phyloP scores from a whole-genome alignment of 2,888 invertebrate species.

The Dorcus parallelipipedus region DNA sequence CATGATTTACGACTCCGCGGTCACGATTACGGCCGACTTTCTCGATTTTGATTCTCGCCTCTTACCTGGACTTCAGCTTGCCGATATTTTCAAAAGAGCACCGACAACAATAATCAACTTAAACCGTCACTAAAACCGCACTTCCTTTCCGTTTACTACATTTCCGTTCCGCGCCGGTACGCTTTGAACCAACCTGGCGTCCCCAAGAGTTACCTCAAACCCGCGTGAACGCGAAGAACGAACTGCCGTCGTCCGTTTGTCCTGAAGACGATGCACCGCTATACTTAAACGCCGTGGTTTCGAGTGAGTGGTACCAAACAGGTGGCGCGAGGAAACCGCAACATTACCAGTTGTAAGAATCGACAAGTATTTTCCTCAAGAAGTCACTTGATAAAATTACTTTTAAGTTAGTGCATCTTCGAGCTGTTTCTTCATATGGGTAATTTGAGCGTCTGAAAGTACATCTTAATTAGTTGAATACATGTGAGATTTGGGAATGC shows the following conservation, averaged over 20 bases:
- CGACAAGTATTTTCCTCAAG: too few species aligned
- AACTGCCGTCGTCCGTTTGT: conserved; percentile 16
- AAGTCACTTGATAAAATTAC: too few species aligned
- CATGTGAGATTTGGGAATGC: too few species aligned
- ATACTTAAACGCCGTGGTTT: conserved; percentile 14
- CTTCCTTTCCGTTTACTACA: neutral
- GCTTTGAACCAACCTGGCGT: neutral
- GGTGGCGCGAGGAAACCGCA: neutral
- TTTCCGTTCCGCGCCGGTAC: neutral
- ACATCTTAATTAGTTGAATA: too few species aligned
- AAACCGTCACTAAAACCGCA: neutral
- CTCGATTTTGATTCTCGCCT: neutral
- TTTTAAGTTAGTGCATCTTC: too few species aligned
- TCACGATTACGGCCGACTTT: too few species aligned
- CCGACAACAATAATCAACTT: neutral
- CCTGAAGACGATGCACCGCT: conserved; percentile 18
- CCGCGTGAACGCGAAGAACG: conserved; percentile 5
- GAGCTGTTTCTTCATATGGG: too few species aligned
- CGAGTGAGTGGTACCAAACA: conserved; percentile 12
- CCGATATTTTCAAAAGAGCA: neutral
- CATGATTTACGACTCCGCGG: too few species aligned
- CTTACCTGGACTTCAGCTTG: neutral
- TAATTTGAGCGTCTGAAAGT: too few species aligned
- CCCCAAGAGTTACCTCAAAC: too few species aligned
- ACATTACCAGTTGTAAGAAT: too few species aligned